These are phyloP conservation scores for Eupeodes latifasciatus DNA, from an alignment of 2,888 invertebrate species.

Conservation along the genomic window DNA sequence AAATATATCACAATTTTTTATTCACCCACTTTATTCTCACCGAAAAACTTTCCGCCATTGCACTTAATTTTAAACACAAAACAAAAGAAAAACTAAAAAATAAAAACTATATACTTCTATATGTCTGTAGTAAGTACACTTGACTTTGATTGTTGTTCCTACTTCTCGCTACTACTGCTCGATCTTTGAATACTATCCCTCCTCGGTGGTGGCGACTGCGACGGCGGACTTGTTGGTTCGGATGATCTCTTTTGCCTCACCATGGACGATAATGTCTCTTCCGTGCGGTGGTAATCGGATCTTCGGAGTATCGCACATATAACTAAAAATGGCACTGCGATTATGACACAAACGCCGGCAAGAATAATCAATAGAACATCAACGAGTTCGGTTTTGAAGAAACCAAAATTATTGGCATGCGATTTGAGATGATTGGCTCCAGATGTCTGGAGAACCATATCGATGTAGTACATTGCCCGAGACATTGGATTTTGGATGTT, in stretches of 20 bases:
- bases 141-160: slow-evolving; percentile 18
- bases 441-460: slow-evolving; percentile 81
- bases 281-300: slow-evolving; percentile 79
- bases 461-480: slow-evolving; percentile 81
- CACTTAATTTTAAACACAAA: slow-evolving; percentile 44
- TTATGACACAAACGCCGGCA: slow-evolving; percentile 80
- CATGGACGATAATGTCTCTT: slow-evolving; percentile 22
- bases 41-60: slow-evolving; percentile 50
- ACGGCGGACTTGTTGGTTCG: slow-evolving; percentile 25
- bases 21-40: slow-evolving; percentile 38
- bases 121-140: slow-evolving; percentile 55
- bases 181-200: slow-evolving; percentile 52
- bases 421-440: slow-evolving; percentile 82
- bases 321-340: slow-evolving; percentile 82
- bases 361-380: slow-evolving; percentile 82
- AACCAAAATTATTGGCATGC: slow-evolving; percentile 81
- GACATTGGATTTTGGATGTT: slow-evolving; percentile 78
- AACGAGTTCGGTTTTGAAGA: slow-evolving; percentile 81
- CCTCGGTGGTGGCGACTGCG: background rate
- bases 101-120: background rate
- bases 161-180: slow-evolving; percentile 53
- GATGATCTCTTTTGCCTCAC: slow-evolving; percentile 44
- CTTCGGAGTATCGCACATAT: slow-evolving; percentile 82
- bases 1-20: slow-evolving; percentile 67
- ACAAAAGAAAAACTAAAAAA: slow-evolving; percentile 23